These are phyloP conservation scores for Pygoscelis antarcticus DNA, from an alignment of 2,113 vertebrate species.

Conservation along the genomic window DNA sequence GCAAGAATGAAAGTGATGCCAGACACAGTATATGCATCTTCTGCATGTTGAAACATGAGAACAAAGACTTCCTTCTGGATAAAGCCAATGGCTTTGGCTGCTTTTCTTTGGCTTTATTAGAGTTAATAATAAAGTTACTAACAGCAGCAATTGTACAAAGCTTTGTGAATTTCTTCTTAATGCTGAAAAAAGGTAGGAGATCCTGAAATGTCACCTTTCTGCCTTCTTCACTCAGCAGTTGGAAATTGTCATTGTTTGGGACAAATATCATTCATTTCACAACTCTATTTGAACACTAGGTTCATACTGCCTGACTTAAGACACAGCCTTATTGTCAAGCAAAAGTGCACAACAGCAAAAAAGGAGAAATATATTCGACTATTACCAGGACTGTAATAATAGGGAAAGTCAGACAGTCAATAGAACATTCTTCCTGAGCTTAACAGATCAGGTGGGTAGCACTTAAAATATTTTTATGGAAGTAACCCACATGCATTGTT, in stretches of 20 bases:
- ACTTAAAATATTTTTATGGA: not conserved
- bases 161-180: not conserved
- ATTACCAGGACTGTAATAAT: not conserved
- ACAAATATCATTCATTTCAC: not conserved
- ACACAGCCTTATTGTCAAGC: not conserved
- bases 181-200: not conserved
- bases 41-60: not conserved
- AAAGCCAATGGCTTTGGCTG: not conserved
- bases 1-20: not conserved
- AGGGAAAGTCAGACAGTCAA: not conserved
- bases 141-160: not conserved
- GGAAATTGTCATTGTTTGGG: not conserved
- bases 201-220: not conserved
- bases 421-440: not conserved
- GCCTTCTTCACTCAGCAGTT: not conserved
- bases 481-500: not conserved
- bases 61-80: not conserved
- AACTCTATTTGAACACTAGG: not conserved
- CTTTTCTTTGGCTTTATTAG: not conserved
- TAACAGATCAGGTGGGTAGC: not conserved
- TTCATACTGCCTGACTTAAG: not conserved
- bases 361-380: fast-evolving
- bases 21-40: not conserved
- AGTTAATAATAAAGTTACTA: not conserved
- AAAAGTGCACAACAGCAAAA: not conserved